A percentile compares a stretch with the other conserved stretches of the same genome.
phyloP scores from a whole-genome alignment of 2,888 invertebrate species.

The Lordiphosa fenestrarum region DNA sequence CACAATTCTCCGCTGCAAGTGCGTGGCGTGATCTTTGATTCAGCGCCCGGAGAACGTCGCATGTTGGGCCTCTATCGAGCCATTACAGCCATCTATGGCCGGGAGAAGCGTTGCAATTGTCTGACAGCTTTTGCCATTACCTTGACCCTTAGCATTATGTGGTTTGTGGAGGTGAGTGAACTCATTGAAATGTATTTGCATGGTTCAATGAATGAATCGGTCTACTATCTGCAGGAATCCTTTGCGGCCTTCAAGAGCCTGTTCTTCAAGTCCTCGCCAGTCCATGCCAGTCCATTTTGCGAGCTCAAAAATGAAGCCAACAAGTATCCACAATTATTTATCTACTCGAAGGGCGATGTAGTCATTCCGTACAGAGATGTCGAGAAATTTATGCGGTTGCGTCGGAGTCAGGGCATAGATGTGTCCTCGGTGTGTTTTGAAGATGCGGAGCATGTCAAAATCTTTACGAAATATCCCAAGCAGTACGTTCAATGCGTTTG shows the following conservation, averaged over 20 bases:
- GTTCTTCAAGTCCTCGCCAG: constrained; percentile 78
- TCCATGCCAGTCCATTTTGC: constrained; percentile 83
- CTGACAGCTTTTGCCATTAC: constrained; percentile 82
- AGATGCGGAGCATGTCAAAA: constrained; percentile 88
- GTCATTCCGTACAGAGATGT: constrained; percentile 86
- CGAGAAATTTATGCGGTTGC: constrained; percentile 84
- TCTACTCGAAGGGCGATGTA: constrained; percentile 87
- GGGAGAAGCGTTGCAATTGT: constrained; percentile 82
- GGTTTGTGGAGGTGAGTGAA: constrained; percentile 83
- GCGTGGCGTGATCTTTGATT: constrained; percentile 86
- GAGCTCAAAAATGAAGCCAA: constrained; percentile 83
- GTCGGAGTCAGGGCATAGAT: constrained; percentile 83
- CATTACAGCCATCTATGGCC: constrained; percentile 84
- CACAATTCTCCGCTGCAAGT: constrained; percentile 81
- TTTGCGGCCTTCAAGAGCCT: constrained; percentile 78
- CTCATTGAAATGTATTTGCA: neutral
- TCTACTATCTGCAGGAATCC: constrained; percentile 75
- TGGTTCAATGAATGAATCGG: neutral
- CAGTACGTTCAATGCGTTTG: constrained; percentile 84
- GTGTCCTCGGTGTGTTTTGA: constrained; percentile 85
- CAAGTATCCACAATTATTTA: constrained; percentile 86
- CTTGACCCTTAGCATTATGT: constrained; percentile 82
- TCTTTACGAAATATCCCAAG: constrained; percentile 84
- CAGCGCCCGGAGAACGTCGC: constrained; percentile 85
- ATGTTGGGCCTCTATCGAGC: constrained; percentile 82